Conservation (phyloP, 2,888 invertebrate species). For the Coenonympha glycerion region DNA sequence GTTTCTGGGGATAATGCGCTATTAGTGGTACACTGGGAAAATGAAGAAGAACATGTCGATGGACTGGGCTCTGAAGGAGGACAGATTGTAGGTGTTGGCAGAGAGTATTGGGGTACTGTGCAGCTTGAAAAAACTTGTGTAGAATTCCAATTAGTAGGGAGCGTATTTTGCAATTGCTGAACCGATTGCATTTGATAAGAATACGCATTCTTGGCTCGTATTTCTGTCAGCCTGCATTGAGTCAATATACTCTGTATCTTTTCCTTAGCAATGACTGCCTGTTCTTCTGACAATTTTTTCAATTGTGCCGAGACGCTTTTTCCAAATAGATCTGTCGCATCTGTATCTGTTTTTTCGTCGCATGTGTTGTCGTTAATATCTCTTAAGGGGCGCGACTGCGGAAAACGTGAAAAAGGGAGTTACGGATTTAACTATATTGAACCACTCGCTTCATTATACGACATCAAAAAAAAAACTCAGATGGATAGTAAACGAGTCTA, state of each 20-base stretch:
- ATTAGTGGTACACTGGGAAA: too few species aligned
- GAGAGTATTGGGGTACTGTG: conserved; percentile 17
- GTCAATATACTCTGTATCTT: conserved; percentile 29
- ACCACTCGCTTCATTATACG: too few species aligned
- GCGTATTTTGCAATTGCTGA: conserved; percentile 24
- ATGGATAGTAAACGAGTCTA: too few species aligned
- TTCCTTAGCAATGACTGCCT: conserved; percentile 29
- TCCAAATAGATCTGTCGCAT: conserved; percentile 25
- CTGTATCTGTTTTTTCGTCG: conserved; percentile 19
- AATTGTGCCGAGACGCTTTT: conserved; percentile 26
- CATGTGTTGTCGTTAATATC: conserved; percentile 22
- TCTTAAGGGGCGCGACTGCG: too few species aligned
- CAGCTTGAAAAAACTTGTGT: conserved; percentile 22
- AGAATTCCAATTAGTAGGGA: conserved; percentile 23
- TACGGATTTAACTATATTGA: too few species aligned
- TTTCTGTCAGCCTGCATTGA: conserved; percentile 25
- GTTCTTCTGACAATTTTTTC: conserved; percentile 28
- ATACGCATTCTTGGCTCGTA: conserved; percentile 25
- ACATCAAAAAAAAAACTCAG: too few species aligned
- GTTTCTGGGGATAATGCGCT: too few species aligned
- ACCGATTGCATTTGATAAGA: conserved; percentile 21
- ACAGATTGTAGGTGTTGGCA: too few species aligned
- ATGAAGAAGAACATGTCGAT: too few species aligned
- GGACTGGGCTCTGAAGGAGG: too few species aligned
- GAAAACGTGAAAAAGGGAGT: too few species aligned